Base-by-base conservation (phyloP, 2,113 vertebrate species). In the Hemibagrus wyckioides region DNA sequence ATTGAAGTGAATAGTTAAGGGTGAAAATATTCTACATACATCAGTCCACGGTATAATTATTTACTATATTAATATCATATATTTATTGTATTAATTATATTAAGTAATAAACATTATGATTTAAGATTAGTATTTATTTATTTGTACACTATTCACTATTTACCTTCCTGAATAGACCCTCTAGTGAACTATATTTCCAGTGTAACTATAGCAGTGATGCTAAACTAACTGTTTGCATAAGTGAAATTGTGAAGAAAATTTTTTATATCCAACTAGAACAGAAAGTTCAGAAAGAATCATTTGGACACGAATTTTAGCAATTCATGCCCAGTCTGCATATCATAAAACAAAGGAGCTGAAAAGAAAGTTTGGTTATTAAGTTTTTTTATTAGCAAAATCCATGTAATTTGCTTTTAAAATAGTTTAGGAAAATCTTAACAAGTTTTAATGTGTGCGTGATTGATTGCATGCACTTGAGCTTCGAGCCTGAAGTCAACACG, bases 401-500 rank as follows among this genome's bases (percentile, higher is more conserved):
- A 25, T 56, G 48, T 80, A 25, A 54, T 41, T 28, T 67, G 75
- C n/a, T 19, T 85, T 86, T 69, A n/a, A 81, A n/a, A 36, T 8
- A 11, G 33, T 11, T 41, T 28, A 50, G 1, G 4, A 28, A 41
- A 44, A 33, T n/a, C 25, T 33, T 14, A 59, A 3, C 19, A 13
- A 14, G 30, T 39, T 54, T 39, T 39, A 41, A 1, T 15, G 56
- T 90, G 91, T 91, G 82, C n/a, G n/a, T n/a, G n/a, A n/a, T n/a
- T 82, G 86, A 84, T 88, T 85, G 0, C 61, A 41, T 52, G 48
- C 30, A 48, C 80, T 88, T 76, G 88, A 88, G 89, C 83, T 89
- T 81, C 61, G 87, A 88, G 86, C 90, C 44, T 80, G 28, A 9
- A 36, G 0, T 61, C 36, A n/a, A 63, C 8, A 89, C 91, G 83